A percentile compares a stretch with the other conserved stretches of the same genome.
These are phyloP conservation scores for Taxidea taxus DNA, from an alignment of 2,113 vertebrate genomes.

Conservation along the genomic window DNA sequence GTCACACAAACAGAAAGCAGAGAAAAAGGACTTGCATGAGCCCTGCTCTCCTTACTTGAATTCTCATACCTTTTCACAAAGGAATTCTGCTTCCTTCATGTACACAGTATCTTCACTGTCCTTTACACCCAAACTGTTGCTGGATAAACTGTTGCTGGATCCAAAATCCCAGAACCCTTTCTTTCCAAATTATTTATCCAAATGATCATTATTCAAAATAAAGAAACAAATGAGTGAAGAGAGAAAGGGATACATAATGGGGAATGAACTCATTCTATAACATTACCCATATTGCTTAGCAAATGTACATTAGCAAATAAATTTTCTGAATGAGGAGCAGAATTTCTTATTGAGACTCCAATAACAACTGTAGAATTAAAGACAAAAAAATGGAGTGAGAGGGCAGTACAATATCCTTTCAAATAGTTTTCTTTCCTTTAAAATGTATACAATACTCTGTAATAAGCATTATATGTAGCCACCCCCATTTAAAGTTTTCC, in stretches of 20 bases:
- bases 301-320: neutral
- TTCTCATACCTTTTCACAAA: neutral
- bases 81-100: neutral
- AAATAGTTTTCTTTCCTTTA: neutral
- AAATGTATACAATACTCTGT: neutral
- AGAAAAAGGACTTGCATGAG: neutral
- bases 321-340: neutral
- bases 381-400: neutral
- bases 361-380: neutral
- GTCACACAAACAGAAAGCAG: neutral
- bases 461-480: neutral
- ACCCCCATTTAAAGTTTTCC: neutral
- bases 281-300: neutral
- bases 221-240: neutral
- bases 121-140: neutral
- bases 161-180: neutral
- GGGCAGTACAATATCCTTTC: neutral
- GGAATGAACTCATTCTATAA: neutral
- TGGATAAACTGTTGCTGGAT: neutral
- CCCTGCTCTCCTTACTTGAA: neutral
- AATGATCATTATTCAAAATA: neutral
- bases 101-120: accelerated
- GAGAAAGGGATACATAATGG: neutral
- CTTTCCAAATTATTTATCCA: neutral
- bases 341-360: neutral